These are phyloP conservation scores for Apostichopus californicus DNA, from an alignment of 35 echinoderm and acorn worm species.

Conservation along the genomic window DNA sequence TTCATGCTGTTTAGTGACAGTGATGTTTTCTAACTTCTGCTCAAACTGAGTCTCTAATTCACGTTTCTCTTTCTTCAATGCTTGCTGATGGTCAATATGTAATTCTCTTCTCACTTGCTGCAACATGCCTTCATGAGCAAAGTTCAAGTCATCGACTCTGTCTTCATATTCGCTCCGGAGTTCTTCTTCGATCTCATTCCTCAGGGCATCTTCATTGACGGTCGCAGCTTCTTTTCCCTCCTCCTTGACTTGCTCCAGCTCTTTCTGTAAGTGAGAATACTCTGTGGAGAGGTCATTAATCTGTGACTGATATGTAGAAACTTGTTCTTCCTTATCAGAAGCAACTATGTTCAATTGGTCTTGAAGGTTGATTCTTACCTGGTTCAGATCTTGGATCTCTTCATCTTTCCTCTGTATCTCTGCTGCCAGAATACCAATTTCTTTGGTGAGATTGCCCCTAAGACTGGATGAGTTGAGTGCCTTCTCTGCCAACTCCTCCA, in stretches of 20 bases:
- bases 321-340: constrained; percentile 45
- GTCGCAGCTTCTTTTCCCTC: constrained; percentile 29
- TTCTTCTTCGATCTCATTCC: constrained; percentile 63
- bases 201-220: constrained; percentile 60
- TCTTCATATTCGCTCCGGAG: constrained; percentile 74
- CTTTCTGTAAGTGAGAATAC: constrained; percentile 64
- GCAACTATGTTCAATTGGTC: constrained; percentile 53
- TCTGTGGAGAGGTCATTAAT: constrained; percentile 63
- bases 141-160: constrained; percentile 74
- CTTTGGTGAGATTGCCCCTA: constrained; percentile 46
- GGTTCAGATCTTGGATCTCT: constrained; percentile 33
- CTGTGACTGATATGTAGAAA: constrained; percentile 46
- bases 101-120: constrained; percentile 64
- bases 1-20: constrained; percentile 74
- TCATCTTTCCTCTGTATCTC: constrained; percentile 54
- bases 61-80: constrained; percentile 63
- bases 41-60: constrained; percentile 68
- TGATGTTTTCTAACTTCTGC: constrained; percentile 70
- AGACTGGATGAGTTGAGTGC: constrained; percentile 13
- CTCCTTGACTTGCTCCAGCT: constrained; percentile 61
- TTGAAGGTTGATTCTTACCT: constrained; percentile 59
- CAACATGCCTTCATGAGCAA: constrained; percentile 66
- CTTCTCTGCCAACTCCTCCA: constrained; percentile 40
- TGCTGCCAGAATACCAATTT: constrained; percentile 43
- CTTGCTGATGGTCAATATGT: constrained; percentile 69